phyloP scores from a whole-genome alignment of 2,797 vertebrate genomes.

The Oceanodroma leucorhoa region DNA sequence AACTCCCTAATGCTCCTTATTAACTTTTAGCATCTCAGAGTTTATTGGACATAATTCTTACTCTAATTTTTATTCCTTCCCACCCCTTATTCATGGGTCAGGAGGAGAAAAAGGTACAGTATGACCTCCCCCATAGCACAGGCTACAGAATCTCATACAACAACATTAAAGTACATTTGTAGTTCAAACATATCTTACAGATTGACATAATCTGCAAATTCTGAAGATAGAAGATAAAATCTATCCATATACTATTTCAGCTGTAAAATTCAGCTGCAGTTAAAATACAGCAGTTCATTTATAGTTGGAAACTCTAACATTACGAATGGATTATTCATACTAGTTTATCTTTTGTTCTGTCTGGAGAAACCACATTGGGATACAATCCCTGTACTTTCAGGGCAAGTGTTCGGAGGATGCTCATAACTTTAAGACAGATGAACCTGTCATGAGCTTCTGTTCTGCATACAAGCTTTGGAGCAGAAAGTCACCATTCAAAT shows the following conservation, averaged over 20 bases:
- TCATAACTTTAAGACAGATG: not conserved
- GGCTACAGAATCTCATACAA: not conserved
- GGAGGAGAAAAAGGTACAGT: not conserved
- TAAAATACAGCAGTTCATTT: not conserved
- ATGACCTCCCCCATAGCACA: not conserved
- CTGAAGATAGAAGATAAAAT: not conserved
- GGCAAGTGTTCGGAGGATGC: not conserved
- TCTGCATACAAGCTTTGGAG: not conserved
- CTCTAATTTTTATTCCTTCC: not conserved
- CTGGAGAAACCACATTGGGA: not conserved
- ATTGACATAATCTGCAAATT: not conserved
- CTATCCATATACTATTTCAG: fast-evolving
- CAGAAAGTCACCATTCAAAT: not conserved
- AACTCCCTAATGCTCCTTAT: not conserved
- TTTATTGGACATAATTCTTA: not conserved
- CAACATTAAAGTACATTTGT: not conserved
- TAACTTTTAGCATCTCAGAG: not conserved
- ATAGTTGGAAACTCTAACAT: not conserved
- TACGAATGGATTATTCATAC: not conserved
- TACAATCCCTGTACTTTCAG: fast-evolving
- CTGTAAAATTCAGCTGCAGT: not conserved
- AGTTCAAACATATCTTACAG: not conserved
- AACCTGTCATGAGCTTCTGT: not conserved
- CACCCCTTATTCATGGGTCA: not conserved
- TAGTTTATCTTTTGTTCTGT: not conserved